Conservation (phyloP, 2,888 invertebrate species). For the Onchidella celtica region DNA sequence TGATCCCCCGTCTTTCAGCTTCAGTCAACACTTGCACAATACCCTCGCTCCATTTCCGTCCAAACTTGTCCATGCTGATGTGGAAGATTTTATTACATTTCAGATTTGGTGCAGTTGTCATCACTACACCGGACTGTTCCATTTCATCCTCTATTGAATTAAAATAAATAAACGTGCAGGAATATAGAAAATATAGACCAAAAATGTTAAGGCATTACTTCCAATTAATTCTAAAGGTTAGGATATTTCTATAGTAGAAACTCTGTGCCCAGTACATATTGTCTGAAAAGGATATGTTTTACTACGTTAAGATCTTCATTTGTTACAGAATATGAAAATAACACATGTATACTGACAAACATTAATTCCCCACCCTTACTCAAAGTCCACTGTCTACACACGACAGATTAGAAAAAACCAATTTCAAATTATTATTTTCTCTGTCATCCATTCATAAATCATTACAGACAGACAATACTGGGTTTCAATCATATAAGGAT, state of each 20-base stretch:
- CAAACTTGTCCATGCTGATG: constrained; percentile 55
- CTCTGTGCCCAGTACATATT: background rate
- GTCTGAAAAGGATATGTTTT: too few species aligned
- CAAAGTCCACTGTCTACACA: too few species aligned
- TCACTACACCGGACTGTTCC: constrained; percentile 40
- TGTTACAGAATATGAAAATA: too few species aligned
- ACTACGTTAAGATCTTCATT: too few species aligned
- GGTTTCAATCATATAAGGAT: too few species aligned
- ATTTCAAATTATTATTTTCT: too few species aligned
- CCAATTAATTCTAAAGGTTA: background rate
- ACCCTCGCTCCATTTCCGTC: constrained; percentile 57
- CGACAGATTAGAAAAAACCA: too few species aligned
- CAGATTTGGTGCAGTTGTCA: constrained; percentile 58
- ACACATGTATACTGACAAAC: too few species aligned
- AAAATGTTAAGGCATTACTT: background rate
- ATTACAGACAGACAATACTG: too few species aligned
- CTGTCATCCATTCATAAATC: too few species aligned
- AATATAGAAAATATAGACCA: background rate
- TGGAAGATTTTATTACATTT: constrained; percentile 57
- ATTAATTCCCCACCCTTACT: too few species aligned
- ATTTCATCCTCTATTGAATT: constrained; percentile 21
- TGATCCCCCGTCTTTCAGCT: constrained; percentile 31
- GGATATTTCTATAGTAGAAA: background rate
- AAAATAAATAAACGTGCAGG: background rate
- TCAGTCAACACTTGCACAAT: constrained; percentile 47